Evolutionary conservation across 1,140 invertebrate species (phyloP).

Genomic region (Drosophila miranda): DNA sequence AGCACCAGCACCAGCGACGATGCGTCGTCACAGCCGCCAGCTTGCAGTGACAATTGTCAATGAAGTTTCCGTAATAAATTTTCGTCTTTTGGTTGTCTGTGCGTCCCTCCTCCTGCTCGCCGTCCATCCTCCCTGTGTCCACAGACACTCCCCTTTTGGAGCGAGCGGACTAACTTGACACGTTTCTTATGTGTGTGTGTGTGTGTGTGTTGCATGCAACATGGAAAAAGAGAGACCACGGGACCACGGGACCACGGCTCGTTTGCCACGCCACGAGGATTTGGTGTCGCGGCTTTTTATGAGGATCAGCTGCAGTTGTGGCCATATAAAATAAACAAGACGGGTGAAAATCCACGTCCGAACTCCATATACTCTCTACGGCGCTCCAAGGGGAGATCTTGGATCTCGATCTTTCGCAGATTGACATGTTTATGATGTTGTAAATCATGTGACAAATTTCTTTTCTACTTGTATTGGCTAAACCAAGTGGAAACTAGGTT

Average conservation of each 20-base stretch:
- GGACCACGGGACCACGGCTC: constrained; percentile 62
- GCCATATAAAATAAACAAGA: constrained; percentile 73
- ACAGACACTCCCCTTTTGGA: constrained; percentile 20
- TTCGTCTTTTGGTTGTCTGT: constrained; percentile 71
- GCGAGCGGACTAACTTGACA: constrained; percentile 52
- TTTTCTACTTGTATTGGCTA: too few relatives aligned
- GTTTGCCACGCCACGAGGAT: constrained; percentile 75
- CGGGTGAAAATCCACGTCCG: constrained; percentile 36
- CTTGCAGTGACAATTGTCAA: constrained; percentile 80
- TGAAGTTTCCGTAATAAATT: constrained; percentile 80
- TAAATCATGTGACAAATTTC: constrained; percentile 39
- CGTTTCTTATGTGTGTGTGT: constrained; percentile 35
- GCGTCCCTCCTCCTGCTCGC: constrained; percentile 5
- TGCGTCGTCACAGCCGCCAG: constrained; percentile 56
- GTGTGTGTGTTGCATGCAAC: constrained; percentile 62
- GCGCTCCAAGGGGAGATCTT: neutral
- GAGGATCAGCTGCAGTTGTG: constrained; percentile 78
- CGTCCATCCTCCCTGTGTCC: constrained; percentile 16
- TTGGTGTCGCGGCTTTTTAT: constrained; percentile 78
- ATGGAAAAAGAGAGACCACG: constrained; percentile 33
- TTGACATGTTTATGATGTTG: constrained; percentile 38
- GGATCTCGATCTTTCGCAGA: constrained; percentile 1
- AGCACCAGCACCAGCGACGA: constrained; percentile 34
- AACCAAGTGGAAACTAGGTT: constrained; percentile 25
- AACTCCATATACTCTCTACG: constrained; percentile 49